Evolutionary conservation across 2,888 invertebrate genomes (phyloP).

Genomic region (Netelia virgata): DNA sequence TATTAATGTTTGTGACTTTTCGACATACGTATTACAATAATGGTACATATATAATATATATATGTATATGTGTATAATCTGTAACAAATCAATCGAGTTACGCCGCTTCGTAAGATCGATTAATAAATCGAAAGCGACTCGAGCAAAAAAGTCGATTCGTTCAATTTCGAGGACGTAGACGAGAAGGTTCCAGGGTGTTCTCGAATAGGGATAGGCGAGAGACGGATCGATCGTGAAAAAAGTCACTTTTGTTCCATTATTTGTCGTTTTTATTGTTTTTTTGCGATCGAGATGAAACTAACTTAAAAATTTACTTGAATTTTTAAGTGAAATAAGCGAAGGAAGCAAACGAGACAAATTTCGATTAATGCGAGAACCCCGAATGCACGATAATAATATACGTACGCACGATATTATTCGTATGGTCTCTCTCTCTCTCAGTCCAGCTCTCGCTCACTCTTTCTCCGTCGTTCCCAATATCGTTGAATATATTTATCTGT

Average conservation of each 20-base stretch:
- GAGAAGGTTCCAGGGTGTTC: slow-evolving; percentile 57
- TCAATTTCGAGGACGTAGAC: slow-evolving; percentile 19
- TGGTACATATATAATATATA: slow-evolving; percentile 47
- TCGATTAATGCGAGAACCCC: slow-evolving; percentile 47
- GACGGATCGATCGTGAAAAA: slow-evolving; percentile 46
- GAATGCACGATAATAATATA: slow-evolving; percentile 58
- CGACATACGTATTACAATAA: slow-evolving; percentile 76
- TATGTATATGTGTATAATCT: slow-evolving; percentile 39
- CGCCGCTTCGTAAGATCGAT: background rate
- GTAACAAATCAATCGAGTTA: slow-evolving; percentile 28
- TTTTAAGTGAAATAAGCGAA: slow-evolving; percentile 21
- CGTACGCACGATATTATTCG: slow-evolving; percentile 51
- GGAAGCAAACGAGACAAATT: slow-evolving; percentile 50
- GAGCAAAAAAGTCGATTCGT: slow-evolving; percentile 4
- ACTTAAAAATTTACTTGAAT: slow-evolving; percentile 1
- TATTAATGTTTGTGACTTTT: slow-evolving; percentile 80
- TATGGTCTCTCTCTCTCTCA: slow-evolving; percentile 49
- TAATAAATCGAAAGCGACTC: slow-evolving; percentile 18
- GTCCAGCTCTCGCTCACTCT: slow-evolving; percentile 27
- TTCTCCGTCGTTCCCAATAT: slow-evolving; percentile 49
- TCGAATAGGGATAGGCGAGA: slow-evolving; percentile 35
- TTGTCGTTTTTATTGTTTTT: slow-evolving; percentile 14
- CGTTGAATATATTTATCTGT: slow-evolving; percentile 28
- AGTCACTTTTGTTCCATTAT: slow-evolving; percentile 22
- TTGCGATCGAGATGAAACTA: slow-evolving; percentile 31